Evolutionary conservation across 1,140 invertebrate species (phyloP), one percentile per base, ranked within the genome.

Genomic region (Trachymyrmex septentrionalis): DNA sequence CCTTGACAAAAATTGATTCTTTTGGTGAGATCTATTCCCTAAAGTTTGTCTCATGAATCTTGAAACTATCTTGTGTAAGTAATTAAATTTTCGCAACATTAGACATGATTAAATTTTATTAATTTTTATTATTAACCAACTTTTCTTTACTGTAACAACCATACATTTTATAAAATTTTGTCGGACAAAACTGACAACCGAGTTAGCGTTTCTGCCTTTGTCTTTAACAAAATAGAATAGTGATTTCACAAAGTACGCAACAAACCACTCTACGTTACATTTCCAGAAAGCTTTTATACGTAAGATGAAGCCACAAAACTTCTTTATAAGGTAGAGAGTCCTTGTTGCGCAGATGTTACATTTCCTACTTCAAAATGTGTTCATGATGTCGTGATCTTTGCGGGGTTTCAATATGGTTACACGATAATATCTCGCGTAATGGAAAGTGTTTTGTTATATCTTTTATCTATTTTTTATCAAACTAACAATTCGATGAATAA

Each of bases 251-350:
- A 73, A 84, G 38, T 84, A 34, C 69, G 27, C 50, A 16, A n/a
- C 69, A 48, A 75, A 84, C 10, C 0, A 71, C 3, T 84, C 38
- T 16, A 34, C 10, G 27, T 6, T 38, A 73, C 55, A 84, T 84
- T 84, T 61, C 7, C 24, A 81, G 55, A 14, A 75, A 84, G 69
- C 27, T 73, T 53, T 84, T 61, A 61, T 48, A 73, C 14, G 55
- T 38, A 53, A 12, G 30, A 59, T 30, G 53, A 84, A 84, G 38
- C 67, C 38, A 4, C 5, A 5, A 38, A 84, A 75, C 69, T 75
- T 84, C 61, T 63, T 84, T 61, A 50, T 38, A 82, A 73, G 3
- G 3, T 24, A 50, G 34, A 30, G 0, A 44, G 1, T 21, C 5
- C 9, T 61, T 24, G 38, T 30, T 57, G 16, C 10, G 14, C 12